Evolutionary conservation across 2,113 vertebrate genomes (phyloP).

Genomic region (Dasypus novemcinctus): DNA sequence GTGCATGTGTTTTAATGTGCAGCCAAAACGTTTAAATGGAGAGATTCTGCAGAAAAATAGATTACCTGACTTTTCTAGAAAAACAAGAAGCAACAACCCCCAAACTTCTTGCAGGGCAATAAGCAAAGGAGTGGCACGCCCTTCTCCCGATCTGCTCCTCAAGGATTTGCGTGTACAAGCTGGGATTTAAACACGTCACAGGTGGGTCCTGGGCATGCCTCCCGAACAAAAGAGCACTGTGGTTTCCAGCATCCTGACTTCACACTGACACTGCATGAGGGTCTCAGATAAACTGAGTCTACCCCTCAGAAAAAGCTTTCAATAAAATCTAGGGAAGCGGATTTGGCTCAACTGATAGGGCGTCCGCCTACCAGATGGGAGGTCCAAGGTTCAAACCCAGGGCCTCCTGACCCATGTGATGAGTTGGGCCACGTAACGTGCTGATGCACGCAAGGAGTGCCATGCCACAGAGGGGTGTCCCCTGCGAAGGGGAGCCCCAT

Average conservation of each 20-base stretch:
- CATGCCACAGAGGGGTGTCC: no score
- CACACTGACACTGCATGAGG: neutral
- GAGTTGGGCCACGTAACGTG: no score
- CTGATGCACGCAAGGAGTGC: no score
- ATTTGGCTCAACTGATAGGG: no score
- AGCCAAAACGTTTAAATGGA: neutral
- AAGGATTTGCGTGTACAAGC: accelerated
- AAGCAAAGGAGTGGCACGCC: accelerated
- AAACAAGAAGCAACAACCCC: neutral
- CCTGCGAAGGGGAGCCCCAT: no score
- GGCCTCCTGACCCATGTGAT: no score
- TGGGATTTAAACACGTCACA: accelerated
- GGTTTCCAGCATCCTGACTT: neutral
- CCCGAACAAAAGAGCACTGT: neutral
- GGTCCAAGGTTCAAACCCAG: no score
- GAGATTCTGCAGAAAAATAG: neutral
- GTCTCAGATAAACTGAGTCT: neutral
- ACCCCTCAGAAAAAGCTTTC: accelerated
- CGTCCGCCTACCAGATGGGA: no score
- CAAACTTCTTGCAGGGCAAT: neutral
- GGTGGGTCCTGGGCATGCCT: neutral
- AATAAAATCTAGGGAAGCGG: no score
- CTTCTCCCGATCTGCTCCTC: accelerated
- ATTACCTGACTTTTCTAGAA: neutral
- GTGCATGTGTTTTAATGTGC: neutral